Percentiles rank a stretch among this genome's conserved stretches.
Evolutionary conservation across 2,797 vertebrate genomes (phyloP).

Genomic region (Melanotaenia nigrans): DNA sequence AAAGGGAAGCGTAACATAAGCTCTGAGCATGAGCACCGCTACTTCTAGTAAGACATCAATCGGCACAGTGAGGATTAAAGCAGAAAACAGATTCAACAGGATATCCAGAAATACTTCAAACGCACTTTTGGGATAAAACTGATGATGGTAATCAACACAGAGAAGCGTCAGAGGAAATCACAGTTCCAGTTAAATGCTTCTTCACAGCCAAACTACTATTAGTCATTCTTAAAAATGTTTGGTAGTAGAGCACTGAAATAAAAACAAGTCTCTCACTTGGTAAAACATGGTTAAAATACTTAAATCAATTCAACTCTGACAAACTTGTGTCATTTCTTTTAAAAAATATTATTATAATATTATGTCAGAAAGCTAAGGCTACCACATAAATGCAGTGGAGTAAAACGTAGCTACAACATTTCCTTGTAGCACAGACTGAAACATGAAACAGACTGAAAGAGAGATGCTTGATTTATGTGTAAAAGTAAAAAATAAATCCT

Average conservation of each 20-base stretch:
- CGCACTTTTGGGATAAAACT: neutral
- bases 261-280: too few relatives aligned
- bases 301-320: neutral
- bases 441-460: neutral
- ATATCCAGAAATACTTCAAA: slow-evolving; percentile 6
- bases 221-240: neutral
- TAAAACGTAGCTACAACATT: neutral
- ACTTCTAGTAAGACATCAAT: neutral
- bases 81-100: slow-evolving; percentile 12
- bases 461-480: neutral
- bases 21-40: neutral
- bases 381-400: neutral
- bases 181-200: neutral
- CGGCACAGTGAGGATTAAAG: neutral
- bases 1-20: slow-evolving; percentile 17
- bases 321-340: too few relatives aligned
- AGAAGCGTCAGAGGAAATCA: neutral
- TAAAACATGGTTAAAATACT: neutral
- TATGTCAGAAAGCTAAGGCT: neutral
- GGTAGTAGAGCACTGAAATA: too few relatives aligned
- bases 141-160: neutral
- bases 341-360: too few relatives aligned
- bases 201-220: neutral
- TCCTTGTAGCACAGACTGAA: neutral
- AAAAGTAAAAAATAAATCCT: neutral